Conservation (phyloP, 2,888 invertebrate species). For the Zaprionus lineosus region DNA sequence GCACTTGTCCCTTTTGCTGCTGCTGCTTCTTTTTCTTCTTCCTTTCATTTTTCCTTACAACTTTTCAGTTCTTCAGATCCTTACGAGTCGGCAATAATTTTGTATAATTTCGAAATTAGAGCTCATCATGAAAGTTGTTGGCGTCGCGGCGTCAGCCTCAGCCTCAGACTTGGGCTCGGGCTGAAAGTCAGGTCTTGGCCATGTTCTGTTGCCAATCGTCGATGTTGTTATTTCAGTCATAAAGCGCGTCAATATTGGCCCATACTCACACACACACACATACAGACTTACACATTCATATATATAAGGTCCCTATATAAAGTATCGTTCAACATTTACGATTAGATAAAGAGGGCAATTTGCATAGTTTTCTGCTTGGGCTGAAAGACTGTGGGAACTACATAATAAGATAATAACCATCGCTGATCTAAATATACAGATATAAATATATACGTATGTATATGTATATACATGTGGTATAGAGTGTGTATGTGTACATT, state of each 20-base stretch:
- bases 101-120: slow-evolving; percentile 76
- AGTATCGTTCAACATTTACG: slow-evolving; percentile 31
- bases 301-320: slow-evolving; percentile 19
- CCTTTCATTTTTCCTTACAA: background rate
- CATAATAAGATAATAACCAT: background rate
- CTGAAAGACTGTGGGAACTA: slow-evolving; percentile 43
- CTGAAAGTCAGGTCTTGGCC: slow-evolving; percentile 17
- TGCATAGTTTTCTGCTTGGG: slow-evolving; percentile 43
- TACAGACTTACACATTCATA: slow-evolving; percentile 1
- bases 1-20: background rate
- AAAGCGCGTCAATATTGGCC: slow-evolving; percentile 19
- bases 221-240: slow-evolving; percentile 8
- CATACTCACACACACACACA: background rate
- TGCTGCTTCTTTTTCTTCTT: background rate
- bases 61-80: background rate
- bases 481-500: no score
- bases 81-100: slow-evolving; percentile 56
- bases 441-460: background rate
- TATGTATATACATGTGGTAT: background rate
- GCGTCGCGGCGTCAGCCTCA: slow-evolving; percentile 27
- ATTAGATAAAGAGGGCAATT: slow-evolving; percentile 55
- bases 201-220: slow-evolving; percentile 38
- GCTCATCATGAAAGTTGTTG: slow-evolving; percentile 67
- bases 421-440: background rate
- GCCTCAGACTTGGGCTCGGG: no score